These are phyloP conservation scores for Trichosurus vulpecula DNA, from an alignment of 2,797 vertebrate species.

Conservation along the genomic window DNA sequence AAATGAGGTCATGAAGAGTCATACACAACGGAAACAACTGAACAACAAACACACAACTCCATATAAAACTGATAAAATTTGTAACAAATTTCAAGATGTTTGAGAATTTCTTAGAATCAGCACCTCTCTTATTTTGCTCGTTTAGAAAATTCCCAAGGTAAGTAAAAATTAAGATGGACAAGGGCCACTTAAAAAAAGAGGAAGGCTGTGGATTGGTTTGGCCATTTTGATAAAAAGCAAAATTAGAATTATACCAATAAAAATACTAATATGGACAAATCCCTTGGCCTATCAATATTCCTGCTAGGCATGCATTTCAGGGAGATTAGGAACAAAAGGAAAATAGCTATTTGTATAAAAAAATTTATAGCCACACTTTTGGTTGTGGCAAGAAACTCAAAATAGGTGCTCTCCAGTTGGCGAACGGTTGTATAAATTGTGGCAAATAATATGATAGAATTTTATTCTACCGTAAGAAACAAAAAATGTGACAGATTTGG, in stretches of 20 bases:
- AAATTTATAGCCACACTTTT: not conserved
- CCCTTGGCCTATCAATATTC: not conserved
- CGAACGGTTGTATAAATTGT: not conserved
- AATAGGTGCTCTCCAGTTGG: not conserved
- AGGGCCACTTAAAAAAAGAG: not conserved
- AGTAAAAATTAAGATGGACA: not conserved
- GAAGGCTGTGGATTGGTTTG: not conserved
- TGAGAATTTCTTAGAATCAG: not conserved
- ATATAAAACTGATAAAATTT: not conserved
- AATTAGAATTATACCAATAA: not conserved
- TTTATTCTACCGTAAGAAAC: not conserved
- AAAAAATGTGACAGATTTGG: not conserved
- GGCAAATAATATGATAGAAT: not conserved
- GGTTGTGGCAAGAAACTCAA: not conserved
- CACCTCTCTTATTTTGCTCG: not conserved
- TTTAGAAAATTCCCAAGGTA: not conserved
- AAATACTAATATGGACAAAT: not conserved
- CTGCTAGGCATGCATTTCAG: not conserved
- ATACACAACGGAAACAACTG: not conserved
- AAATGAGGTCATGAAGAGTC: not conserved
- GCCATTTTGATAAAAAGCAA: not conserved
- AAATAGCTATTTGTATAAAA: not conserved
- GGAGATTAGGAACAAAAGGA: not conserved
- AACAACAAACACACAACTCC: not conserved
- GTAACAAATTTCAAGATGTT: not conserved